Evolutionary conservation across 2,113 vertebrate genomes (phyloP).

Genomic region (Siniperca chuatsi): DNA sequence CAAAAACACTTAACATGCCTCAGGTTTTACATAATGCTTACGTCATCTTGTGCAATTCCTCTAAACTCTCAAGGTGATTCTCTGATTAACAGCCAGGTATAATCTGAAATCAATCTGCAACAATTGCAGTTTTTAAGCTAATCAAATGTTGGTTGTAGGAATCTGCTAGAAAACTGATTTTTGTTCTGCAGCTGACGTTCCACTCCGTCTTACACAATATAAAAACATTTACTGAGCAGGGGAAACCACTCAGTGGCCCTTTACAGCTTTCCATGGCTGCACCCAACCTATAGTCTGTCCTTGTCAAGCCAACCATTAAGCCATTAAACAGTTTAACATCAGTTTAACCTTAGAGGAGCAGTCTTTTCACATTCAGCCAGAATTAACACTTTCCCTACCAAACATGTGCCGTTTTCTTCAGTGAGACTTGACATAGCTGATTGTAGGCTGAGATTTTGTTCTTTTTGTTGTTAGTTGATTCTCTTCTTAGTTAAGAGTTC

Average conservation of each 20-base stretch:
- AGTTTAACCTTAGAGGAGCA: constrained; percentile 39
- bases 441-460: background rate
- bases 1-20: constrained; percentile 41
- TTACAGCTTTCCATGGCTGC: constrained; percentile 50
- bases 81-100: background rate
- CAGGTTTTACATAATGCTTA: constrained; percentile 12
- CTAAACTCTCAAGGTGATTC: background rate
- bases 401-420: background rate
- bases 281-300: constrained; percentile 35
- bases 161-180: constrained; percentile 10
- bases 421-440: background rate
- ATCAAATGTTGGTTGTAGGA: background rate
- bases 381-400: constrained; percentile 52
- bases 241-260: constrained; percentile 45
- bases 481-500: background rate
- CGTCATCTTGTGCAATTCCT: background rate
- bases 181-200: constrained; percentile 4
- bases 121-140: background rate
- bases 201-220: constrained; percentile 15
- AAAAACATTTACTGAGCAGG: constrained; percentile 56
- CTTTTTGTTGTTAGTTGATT: background rate
- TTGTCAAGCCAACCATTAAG: constrained; percentile 47
- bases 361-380: background rate
- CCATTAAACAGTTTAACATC: constrained; percentile 58
- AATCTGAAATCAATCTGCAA: background rate